Conservation (phyloP, 2,888 invertebrate species). For the Meliscaeva auricollis region DNA sequence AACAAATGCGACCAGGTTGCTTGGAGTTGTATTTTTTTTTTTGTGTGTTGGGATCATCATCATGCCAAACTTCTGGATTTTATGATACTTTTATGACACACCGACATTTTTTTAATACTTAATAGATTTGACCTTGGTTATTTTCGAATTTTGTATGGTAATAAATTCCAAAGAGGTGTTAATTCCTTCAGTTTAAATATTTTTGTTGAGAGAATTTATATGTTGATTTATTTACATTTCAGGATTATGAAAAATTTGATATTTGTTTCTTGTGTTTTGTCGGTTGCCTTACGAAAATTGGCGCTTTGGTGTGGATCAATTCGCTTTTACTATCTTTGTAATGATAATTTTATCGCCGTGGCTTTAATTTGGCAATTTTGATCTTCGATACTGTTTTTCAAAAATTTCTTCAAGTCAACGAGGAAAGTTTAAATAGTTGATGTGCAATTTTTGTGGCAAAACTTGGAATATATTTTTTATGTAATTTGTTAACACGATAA, state of each 20-base stretch:
- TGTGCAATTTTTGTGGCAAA: too few relatives aligned
- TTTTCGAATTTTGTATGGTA: constrained; percentile 50
- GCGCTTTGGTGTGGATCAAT: too few relatives aligned
- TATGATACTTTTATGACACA: constrained; percentile 73
- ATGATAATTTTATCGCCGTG: too few relatives aligned
- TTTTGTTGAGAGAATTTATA: constrained; percentile 48
- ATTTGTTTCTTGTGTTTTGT: too few relatives aligned
- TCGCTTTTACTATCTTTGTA: too few relatives aligned
- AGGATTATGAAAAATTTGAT: constrained; percentile 1
- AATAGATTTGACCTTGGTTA: constrained; percentile 67
- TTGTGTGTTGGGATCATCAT: constrained; percentile 12
- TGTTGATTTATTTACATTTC: constrained; percentile 17
- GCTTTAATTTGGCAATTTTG: too few relatives aligned
- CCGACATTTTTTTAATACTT: constrained; percentile 72
- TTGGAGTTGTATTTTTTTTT: constrained; percentile 16
- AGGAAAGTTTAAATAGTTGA: too few relatives aligned
- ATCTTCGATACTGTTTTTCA: too few relatives aligned
- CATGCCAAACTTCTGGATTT: constrained; percentile 55
- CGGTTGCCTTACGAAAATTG: too few relatives aligned
- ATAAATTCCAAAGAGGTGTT: constrained; percentile 72
- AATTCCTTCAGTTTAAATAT: constrained; percentile 65
- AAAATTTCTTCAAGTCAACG: too few relatives aligned
- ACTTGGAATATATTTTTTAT: too few relatives aligned
- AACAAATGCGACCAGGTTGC: constrained; percentile 39
- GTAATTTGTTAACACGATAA: too few relatives aligned